Percentiles rank a stretch among this genome's conserved stretches.
Evolutionary conservation across 2,888 invertebrate genomes (phyloP).

Genomic region (Caenorhabditis plicata): DNA sequence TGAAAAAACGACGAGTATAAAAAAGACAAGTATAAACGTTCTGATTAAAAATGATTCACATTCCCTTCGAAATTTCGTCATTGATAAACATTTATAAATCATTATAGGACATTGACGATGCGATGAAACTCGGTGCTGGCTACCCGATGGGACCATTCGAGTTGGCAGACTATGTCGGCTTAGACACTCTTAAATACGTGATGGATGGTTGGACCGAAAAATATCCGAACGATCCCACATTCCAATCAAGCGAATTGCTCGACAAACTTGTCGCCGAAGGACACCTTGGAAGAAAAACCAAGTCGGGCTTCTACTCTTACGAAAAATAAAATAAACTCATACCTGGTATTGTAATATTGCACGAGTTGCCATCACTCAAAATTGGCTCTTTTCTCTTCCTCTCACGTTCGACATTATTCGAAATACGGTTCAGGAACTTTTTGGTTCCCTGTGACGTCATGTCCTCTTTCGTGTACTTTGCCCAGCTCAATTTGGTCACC

Average conservation of each 20-base stretch:
- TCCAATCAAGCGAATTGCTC: conserved; percentile 72
- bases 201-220: conserved; percentile 78
- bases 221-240: conserved; percentile 74
- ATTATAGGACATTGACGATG: conserved; percentile 79
- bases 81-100: not conserved
- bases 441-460: too few species aligned
- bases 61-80: too few species aligned
- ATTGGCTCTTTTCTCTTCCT: too few species aligned
- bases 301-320: conserved; percentile 82
- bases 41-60: too few species aligned
- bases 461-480: too few species aligned
- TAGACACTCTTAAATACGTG: conserved; percentile 76
- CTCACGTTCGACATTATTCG: too few species aligned
- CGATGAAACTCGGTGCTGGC: conserved; percentile 86
- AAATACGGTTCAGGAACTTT: too few species aligned
- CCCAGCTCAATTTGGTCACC: too few species aligned
- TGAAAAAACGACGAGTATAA: too few species aligned
- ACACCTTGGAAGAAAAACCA: conserved; percentile 78
- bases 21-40: too few species aligned
- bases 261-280: conserved; percentile 77
- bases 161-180: conserved; percentile 80
- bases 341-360: too few species aligned
- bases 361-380: too few species aligned
- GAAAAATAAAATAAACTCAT: conserved; percentile 7
- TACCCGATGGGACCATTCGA: conserved; percentile 89